Conservation (phyloP, 2,888 invertebrate genomes). For the Tubulanus polymorphus region DNA sequence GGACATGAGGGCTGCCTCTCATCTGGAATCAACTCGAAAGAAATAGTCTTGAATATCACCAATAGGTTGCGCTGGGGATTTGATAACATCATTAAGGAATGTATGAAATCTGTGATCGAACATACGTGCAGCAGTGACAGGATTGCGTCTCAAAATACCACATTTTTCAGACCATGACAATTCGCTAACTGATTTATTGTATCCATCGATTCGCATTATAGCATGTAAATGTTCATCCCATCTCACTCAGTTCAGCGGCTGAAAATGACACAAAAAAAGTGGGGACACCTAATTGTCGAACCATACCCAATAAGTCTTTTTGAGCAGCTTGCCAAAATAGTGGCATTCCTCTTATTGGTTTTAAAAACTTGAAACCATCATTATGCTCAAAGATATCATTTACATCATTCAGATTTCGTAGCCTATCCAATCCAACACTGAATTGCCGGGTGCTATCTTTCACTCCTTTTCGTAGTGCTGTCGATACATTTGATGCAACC, state of each 20-base stretch:
- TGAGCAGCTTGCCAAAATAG: conserved; percentile 19
- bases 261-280: conserved; percentile 22
- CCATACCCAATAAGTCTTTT: conserved; percentile 20
- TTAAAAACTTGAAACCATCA: conserved; percentile 16
- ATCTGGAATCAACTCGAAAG: conserved; percentile 2
- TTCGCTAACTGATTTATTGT: conserved; percentile 7
- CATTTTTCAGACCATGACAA: conserved; percentile 16
- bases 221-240: conserved; percentile 20
- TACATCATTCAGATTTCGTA: conserved; percentile 3
- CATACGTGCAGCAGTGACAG: conserved; percentile 21
- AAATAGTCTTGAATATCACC: conserved; percentile 2
- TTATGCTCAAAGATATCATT: conserved; percentile 12
- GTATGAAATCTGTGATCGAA: conserved; percentile 12
- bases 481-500: conserved; percentile 6
- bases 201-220: conserved; percentile 16
- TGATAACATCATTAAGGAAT: background rate
- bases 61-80: background rate
- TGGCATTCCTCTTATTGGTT: conserved; percentile 17
- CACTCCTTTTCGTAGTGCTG: conserved; percentile 9
- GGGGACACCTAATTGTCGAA: conserved; percentile 17
- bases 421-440: conserved; percentile 7
- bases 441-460: background rate
- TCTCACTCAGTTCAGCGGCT: conserved; percentile 17
- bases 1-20: conserved; percentile 4
- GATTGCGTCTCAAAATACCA: conserved; percentile 16